phyloP scores from a whole-genome alignment of 2,797 vertebrate genomes.

The Dromococcyx pavoninus region DNA sequence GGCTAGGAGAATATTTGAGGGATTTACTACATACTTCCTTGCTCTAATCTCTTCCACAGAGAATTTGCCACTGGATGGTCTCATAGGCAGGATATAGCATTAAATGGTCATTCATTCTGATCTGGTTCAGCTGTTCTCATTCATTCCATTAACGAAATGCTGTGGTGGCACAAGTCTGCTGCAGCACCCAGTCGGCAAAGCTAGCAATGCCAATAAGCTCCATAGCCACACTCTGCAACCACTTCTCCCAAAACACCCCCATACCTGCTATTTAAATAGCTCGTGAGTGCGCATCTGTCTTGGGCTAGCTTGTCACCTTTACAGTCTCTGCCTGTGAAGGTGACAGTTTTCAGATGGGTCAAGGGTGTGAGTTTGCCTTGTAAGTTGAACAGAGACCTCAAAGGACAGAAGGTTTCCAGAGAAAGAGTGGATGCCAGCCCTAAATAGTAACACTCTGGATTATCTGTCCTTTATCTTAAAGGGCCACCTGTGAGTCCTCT shows the following conservation, averaged over 20 bases:
- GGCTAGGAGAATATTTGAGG: neutral
- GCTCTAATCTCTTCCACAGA: neutral
- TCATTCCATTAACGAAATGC: neutral
- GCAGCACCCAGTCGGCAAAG: neutral
- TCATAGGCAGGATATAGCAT: neutral
- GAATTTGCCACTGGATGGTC: neutral
- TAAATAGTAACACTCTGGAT: neutral
- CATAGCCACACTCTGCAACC: neutral
- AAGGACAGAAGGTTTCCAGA: neutral
- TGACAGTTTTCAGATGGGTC: neutral
- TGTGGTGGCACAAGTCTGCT: neutral
- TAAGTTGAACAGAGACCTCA: neutral
- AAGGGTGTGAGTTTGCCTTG: neutral
- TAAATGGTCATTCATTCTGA: neutral
- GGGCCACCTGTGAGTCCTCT: neutral
- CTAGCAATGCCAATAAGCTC: neutral
- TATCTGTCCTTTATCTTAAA: neutral
- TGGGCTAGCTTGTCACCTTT: neutral
- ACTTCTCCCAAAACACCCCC: neutral
- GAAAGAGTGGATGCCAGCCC: neutral
- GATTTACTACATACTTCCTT: neutral
- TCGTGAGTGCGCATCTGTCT: neutral
- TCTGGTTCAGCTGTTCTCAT: neutral
- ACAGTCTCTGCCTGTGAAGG: neutral
- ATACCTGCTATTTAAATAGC: neutral